phyloP scores from a whole-genome alignment of 2,797 vertebrate species.

The Thaleichthys pacificus region DNA sequence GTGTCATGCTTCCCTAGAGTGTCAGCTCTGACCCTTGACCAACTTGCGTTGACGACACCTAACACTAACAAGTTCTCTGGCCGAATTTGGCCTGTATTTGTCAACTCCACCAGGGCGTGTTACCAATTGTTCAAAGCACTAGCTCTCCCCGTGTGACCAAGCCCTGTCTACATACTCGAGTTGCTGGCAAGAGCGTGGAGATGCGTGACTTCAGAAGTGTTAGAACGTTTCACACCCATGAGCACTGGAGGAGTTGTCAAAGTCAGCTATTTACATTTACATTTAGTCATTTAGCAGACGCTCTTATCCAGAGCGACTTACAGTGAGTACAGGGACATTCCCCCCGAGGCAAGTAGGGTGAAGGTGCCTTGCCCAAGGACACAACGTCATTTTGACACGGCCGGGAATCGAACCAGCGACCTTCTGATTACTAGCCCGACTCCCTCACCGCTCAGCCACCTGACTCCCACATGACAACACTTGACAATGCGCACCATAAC shows the following conservation, averaged over 20 bases:
- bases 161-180: constrained; percentile 1
- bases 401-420: too few species aligned
- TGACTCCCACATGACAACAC: rapidly evolving
- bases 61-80: neutral
- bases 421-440: too few species aligned
- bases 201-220: neutral
- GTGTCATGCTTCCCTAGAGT: neutral
- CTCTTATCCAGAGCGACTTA: too few species aligned
- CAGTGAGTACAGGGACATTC: too few species aligned
- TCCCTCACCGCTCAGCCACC: too few species aligned
- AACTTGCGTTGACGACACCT: neutral
- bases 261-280: too few species aligned
- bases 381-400: too few species aligned
- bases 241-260: neutral
- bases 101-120: constrained; percentile 5
- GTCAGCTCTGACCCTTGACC: neutral
- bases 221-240: neutral
- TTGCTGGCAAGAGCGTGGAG: neutral
- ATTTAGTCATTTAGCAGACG: too few species aligned
- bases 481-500: too few species aligned
- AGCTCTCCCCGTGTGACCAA: neutral
- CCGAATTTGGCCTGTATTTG: constrained; percentile 6
- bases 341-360: too few species aligned
- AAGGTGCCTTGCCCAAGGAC: too few species aligned
- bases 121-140: constrained; percentile 7